A percentile compares a stretch with the other conserved stretches of the same genome.
Evolutionary conservation across 2,797 vertebrate species (phyloP).

Genomic region (Ceryle rudis): DNA sequence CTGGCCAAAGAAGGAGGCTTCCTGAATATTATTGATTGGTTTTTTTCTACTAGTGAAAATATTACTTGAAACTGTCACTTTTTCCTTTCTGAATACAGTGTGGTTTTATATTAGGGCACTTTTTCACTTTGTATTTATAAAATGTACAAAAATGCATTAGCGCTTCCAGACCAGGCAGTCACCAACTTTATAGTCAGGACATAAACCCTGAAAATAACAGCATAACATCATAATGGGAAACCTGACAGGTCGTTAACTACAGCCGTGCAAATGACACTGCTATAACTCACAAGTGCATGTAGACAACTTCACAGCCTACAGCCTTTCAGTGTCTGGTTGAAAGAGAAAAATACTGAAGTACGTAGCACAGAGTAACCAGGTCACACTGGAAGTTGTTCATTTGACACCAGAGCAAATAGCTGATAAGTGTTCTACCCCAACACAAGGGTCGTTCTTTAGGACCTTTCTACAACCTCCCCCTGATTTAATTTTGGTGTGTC

Average conservation of each 20-base stretch:
- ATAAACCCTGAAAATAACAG: constrained; percentile 58
- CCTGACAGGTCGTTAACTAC: constrained; percentile 47
- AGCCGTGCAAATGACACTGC: constrained; percentile 13
- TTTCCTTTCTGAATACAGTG: neutral
- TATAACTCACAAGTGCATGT: neutral
- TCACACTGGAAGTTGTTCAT: neutral
- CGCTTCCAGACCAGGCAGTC: constrained; percentile 38
- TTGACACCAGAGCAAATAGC: neutral
- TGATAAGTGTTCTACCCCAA: neutral
- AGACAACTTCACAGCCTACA: neutral
- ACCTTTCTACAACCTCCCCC: neutral
- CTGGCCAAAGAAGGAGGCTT: neutral
- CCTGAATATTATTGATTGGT: neutral
- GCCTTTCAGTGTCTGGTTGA: neutral
- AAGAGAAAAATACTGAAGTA: neutral
- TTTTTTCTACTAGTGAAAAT: constrained; percentile 9
- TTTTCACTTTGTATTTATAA: constrained; percentile 35
- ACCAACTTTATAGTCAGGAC: constrained; percentile 38
- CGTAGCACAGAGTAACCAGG: neutral
- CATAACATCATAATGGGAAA: constrained; percentile 55
- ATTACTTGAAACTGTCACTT: constrained; percentile 18
- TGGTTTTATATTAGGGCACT: neutral
- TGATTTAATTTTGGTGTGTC: neutral
- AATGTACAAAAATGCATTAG: neutral
- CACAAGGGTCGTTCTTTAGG: neutral